A percentile compares a stretch with the other conserved stretches of the same genome.
Evolutionary conservation across 2,888 invertebrate genomes (phyloP).

Genomic region (Drosophila longiperda): DNA sequence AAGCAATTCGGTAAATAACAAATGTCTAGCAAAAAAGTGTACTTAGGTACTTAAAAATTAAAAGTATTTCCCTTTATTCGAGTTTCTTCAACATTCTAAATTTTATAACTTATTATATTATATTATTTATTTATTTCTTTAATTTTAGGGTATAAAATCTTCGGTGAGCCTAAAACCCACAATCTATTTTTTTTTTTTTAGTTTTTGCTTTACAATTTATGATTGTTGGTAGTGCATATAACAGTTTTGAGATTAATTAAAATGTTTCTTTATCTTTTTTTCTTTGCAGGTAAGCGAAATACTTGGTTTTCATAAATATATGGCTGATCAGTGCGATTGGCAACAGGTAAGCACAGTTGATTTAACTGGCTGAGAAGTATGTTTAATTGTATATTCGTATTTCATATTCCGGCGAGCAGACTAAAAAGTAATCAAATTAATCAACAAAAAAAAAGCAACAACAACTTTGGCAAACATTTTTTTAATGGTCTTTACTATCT

Average conservation of each 20-base stretch:
- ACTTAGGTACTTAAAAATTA: background rate
- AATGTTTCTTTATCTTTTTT: constrained; percentile 48
- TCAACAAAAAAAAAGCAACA: no score
- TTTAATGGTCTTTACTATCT: background rate
- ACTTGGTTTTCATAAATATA: constrained; percentile 31
- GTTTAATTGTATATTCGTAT: background rate
- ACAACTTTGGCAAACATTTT: background rate
- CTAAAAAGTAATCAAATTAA: background rate
- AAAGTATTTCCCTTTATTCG: background rate
- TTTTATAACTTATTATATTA: background rate
- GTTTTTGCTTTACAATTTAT: constrained; percentile 17
- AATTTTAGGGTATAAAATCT: background rate
- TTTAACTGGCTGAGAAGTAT: background rate
- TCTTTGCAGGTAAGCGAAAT: constrained; percentile 71
- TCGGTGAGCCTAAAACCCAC: background rate
- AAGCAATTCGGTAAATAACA: background rate
- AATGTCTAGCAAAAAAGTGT: no score
- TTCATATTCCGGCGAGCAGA: background rate
- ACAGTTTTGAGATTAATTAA: constrained; percentile 69
- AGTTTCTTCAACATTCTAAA: background rate
- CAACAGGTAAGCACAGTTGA: constrained; percentile 6
- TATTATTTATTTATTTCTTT: background rate
- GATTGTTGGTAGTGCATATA: constrained; percentile 24
- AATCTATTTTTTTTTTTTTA: background rate
- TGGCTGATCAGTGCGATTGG: background rate